Conservation (phyloP, 1,140 invertebrate species). For the Saccostrea echinata region DNA sequence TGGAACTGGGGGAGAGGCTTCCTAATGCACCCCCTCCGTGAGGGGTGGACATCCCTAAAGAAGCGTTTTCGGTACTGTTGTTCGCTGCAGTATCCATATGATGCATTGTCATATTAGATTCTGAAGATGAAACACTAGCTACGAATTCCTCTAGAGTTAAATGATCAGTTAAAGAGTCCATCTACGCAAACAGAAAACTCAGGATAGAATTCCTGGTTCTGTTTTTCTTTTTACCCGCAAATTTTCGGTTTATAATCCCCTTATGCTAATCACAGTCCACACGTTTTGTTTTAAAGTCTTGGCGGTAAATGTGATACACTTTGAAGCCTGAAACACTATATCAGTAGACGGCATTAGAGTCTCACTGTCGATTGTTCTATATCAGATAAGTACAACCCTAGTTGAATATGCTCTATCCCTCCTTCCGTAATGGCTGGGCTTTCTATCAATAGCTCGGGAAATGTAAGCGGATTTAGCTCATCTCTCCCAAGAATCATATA, state of each 20-base stretch:
- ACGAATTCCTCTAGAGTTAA: slow-evolving; percentile 60
- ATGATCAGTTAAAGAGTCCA: slow-evolving; percentile 57
- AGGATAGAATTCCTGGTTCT: background rate
- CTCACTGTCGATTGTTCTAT: background rate
- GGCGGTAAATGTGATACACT: slow-evolving; percentile 40
- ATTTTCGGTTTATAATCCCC: slow-evolving; percentile 4
- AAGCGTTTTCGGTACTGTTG: slow-evolving; percentile 37
- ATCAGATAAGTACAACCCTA: slow-evolving; percentile 23
- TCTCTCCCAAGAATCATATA: slow-evolving; percentile 46
- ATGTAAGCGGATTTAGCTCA: slow-evolving; percentile 40
- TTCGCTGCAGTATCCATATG: slow-evolving; percentile 51
- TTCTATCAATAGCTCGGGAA: slow-evolving; percentile 31
- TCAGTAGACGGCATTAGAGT: slow-evolving; percentile 27
- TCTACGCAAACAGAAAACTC: slow-evolving; percentile 42
- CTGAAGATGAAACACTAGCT: slow-evolving; percentile 49
- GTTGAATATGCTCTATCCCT: slow-evolving; percentile 9
- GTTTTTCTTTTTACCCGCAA: slow-evolving; percentile 32
- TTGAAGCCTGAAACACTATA: slow-evolving; percentile 18
- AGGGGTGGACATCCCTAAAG: slow-evolving; percentile 31
- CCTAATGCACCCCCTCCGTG: slow-evolving; percentile 44
- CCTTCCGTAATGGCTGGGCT: background rate
- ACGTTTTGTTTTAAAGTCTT: slow-evolving; percentile 17
- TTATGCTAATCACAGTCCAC: background rate
- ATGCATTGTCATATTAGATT: slow-evolving; percentile 60
- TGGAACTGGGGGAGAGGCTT: slow-evolving; percentile 57